Evolutionary conservation across 1,140 invertebrate genomes (phyloP).

Genomic region (Cephus cinctus): DNA sequence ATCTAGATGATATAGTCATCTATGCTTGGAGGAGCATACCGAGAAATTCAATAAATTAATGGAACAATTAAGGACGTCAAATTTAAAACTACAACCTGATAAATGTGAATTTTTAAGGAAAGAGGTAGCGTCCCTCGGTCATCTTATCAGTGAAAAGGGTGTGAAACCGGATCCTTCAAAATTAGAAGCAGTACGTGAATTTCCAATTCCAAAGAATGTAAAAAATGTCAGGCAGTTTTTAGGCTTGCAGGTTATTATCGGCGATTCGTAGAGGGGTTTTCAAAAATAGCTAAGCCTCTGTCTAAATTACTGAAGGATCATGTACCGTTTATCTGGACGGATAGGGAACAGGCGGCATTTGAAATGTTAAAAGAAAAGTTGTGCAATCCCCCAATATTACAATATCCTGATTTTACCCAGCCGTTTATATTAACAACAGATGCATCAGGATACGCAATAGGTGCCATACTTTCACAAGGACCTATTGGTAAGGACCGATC

Average conservation of each 20-base stretch:
- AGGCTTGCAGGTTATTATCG: slow-evolving; percentile 24
- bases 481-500: too few relatives aligned
- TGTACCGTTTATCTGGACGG: too few relatives aligned
- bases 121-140: slow-evolving; percentile 24
- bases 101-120: slow-evolving; percentile 30
- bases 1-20: too few relatives aligned
- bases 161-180: slow-evolving; percentile 25
- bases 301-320: too few relatives aligned
- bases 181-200: slow-evolving; percentile 18
- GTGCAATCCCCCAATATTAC: too few relatives aligned
- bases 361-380: too few relatives aligned
- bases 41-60: slow-evolving; percentile 15
- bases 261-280: slow-evolving; percentile 23
- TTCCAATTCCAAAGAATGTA: slow-evolving; percentile 17
- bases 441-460: too few relatives aligned
- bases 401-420: too few relatives aligned
- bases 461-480: too few relatives aligned
- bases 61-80: slow-evolving; percentile 14
- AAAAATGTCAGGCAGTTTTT: slow-evolving; percentile 21
- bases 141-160: slow-evolving; percentile 23
- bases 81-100: slow-evolving; percentile 28
- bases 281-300: too few relatives aligned
- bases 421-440: too few relatives aligned
- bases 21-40: slow-evolving; percentile 7
- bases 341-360: too few relatives aligned